phyloP scores from a whole-genome alignment of 92 coral and sea anemone species.

The Epizoanthus illoricatus region DNA sequence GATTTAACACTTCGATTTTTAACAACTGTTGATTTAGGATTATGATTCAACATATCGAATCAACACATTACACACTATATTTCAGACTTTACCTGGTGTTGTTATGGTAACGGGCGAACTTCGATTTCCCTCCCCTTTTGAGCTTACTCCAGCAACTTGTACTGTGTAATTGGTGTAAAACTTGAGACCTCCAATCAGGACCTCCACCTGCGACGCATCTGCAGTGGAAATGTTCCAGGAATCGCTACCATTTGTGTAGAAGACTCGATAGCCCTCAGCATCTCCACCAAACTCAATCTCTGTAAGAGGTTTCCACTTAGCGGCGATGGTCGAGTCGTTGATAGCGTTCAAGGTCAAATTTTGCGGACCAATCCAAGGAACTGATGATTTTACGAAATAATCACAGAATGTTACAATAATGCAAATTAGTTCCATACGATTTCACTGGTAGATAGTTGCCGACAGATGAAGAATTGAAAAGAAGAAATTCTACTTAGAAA shows the following conservation, averaged over 20 bases:
- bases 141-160: constrained; percentile 31
- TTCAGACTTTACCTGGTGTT: constrained; percentile 12
- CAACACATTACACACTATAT: neutral
- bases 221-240: neutral
- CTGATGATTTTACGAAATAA: neutral
- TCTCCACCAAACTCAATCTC: constrained; percentile 14
- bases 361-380: constrained; percentile 19
- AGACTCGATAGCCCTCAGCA: constrained; percentile 24
- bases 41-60: neutral
- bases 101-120: neutral
- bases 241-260: neutral
- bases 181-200: neutral
- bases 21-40: neutral
- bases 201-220: constrained; percentile 15
- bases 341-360: neutral
- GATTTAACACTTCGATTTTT: neutral
- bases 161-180: constrained; percentile 32
- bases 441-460: too few species aligned
- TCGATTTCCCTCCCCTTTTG: constrained; percentile 33
- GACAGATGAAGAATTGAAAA: too few species aligned
- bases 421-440: too few species aligned
- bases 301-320: constrained; percentile 12
- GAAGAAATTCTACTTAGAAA: too few species aligned
- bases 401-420: too few species aligned
- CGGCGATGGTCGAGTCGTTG: constrained; percentile 4